Evolutionary conservation across 2,888 invertebrate genomes (phyloP), one percentile per base, ranked within the genome.

Genomic region (Trissolcus japonicus): DNA sequence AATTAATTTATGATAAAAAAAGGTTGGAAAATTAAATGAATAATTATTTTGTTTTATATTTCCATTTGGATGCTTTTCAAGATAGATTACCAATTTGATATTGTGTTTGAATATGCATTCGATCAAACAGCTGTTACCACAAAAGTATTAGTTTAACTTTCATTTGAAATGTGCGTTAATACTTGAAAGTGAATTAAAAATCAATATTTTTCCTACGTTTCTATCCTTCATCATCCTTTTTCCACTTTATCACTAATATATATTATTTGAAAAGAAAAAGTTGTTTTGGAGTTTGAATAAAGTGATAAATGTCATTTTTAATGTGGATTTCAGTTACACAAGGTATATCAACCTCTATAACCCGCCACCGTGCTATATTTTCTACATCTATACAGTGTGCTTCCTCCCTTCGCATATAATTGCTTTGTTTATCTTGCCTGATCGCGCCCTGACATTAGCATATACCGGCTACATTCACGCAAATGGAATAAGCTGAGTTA

Each of bases 401-500:
- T 61, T 21, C 83, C 83, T 82, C 84, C 86, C 84, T 86, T 85
- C 84, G 83, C 83, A 83, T 86, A 86, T 88, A 88, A 88, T 88
- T 88, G 87, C 86, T 88, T 87, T 86, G 87, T 88, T 88, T 88
- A 88, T 88, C 87, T 84, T 86, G 81, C 83, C 84, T 83, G 86
- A 87, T 87, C 86, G 82, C 81, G 80, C 81, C 74, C 80, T 66
- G 81, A 75, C 83, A 88, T 87, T 87, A 87, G 86, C 87, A 88
- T 87, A 87, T 83, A 83, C 82, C 80, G 82, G 48, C 25, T 19
- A 69, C 60, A 67, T 54, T 59, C 65, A 69, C 69, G 76, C 69
- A 61, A 66, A 76, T 69, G 65, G 69, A 76, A 69, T 65, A 61
- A 60, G 59, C 68, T 19, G 57, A 35, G 35, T 59, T 63, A 60